Conservation (phyloP, 2,113 vertebrate species). For the Indicator indicator region DNA sequence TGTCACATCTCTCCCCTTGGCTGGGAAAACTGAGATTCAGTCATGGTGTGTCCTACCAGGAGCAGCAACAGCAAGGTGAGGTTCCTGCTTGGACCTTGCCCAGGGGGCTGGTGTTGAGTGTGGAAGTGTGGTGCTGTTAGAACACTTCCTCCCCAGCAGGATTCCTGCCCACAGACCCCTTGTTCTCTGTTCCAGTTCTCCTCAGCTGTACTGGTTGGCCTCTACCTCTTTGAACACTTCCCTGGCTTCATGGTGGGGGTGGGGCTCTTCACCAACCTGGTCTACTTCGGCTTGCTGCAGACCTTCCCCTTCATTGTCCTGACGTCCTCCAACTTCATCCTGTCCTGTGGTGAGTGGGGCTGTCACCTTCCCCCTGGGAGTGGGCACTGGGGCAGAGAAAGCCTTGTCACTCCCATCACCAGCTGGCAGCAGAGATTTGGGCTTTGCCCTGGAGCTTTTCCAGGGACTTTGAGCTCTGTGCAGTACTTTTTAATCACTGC, state of each 20-base stretch:
- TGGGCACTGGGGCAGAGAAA: not conserved
- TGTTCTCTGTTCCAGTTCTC: constrained; percentile 83
- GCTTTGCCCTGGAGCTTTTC: not conserved
- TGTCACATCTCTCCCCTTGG: rapidly evolving
- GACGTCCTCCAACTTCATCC: constrained; percentile 94
- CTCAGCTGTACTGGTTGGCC: constrained; percentile 86
- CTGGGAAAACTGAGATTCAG: not conserved
- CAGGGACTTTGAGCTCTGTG: not conserved
- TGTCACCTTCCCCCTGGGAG: too few relatives aligned
- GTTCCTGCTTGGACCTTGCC: not conserved
- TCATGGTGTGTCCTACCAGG: rapidly evolving
- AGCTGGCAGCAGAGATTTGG: not conserved
- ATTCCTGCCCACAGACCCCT: not conserved
- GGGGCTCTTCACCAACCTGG: constrained; percentile 95
- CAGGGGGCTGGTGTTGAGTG: too few relatives aligned
- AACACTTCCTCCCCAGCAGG: rapidly evolving
- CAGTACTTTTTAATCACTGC: not conserved
- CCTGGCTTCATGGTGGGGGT: constrained; percentile 86
- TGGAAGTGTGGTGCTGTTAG: too few relatives aligned
- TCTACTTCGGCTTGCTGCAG: constrained; percentile 93
- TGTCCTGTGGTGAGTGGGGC: constrained; percentile 88
- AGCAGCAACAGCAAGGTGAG: too few relatives aligned
- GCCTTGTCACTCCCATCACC: rapidly evolving
- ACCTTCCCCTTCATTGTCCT: constrained; percentile 95
- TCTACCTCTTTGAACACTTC: constrained; percentile 92